Conservation (phyloP, 1,140 invertebrate species). For the Drosophila erecta region DNA sequence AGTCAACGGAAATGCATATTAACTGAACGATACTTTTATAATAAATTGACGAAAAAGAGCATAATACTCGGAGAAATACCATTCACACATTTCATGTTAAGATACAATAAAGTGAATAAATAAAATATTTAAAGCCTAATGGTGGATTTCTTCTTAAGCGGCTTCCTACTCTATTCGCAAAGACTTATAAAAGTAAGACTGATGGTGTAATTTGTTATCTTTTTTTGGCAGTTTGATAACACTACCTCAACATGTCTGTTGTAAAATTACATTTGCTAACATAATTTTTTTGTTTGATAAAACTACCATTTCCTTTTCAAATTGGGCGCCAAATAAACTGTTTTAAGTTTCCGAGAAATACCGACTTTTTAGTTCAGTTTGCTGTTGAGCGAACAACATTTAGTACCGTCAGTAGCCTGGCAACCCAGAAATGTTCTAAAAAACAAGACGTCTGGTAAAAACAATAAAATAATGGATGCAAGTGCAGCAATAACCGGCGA, state of each 20-base stretch:
- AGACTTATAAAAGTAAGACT: too few species aligned
- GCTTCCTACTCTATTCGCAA: too few species aligned
- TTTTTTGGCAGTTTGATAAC: too few species aligned
- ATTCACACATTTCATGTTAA: slow-evolving; percentile 77
- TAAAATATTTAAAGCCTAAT: slow-evolving; percentile 69
- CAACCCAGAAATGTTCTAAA: neutral
- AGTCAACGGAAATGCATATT: slow-evolving; percentile 56
- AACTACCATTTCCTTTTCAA: neutral
- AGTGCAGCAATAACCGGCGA: slow-evolving; percentile 45
- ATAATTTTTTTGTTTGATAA: too few species aligned
- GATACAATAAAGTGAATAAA: slow-evolving; percentile 74
- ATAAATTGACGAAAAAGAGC: slow-evolving; percentile 48
- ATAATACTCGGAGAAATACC: slow-evolving; percentile 58
- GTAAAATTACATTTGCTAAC: too few species aligned
- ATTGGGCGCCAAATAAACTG: neutral
- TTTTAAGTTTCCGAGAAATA: neutral
- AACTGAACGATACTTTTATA: slow-evolving; percentile 72
- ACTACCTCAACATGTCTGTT: too few species aligned
- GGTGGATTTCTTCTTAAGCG: neutral
- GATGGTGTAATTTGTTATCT: too few species aligned
- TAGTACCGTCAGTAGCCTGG: neutral
- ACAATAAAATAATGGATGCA: slow-evolving; percentile 51
- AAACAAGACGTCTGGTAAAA: neutral
- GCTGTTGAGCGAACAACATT: neutral
- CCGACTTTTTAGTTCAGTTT: neutral